These are phyloP conservation scores for Plumapathes pennacea DNA, from an alignment of 92 coral and sea anemone species.

Conservation along the genomic window DNA sequence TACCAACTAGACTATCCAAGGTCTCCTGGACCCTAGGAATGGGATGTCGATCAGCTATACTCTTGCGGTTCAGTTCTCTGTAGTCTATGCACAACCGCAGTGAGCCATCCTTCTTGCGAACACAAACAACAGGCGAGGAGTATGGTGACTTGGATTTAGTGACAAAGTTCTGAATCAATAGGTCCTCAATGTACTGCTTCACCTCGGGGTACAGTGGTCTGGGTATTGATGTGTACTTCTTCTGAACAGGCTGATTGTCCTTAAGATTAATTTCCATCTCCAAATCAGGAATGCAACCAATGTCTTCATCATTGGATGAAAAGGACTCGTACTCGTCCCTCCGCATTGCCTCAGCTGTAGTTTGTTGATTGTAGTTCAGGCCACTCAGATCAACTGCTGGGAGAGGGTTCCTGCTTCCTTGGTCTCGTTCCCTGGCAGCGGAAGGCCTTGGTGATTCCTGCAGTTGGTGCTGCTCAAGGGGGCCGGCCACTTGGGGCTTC, in stretches of 20 bases:
- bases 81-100: conserved; percentile 41
- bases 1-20: conserved; percentile 26
- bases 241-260: conserved; percentile 16
- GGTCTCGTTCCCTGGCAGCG: too few species aligned
- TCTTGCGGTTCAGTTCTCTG: conserved; percentile 37
- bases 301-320: conserved; percentile 32
- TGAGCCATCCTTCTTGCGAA: conserved; percentile 31
- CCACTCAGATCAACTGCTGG: too few species aligned
- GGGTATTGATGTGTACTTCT: conserved; percentile 19
- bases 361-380: too few species aligned
- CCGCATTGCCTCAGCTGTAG: conserved; percentile 9
- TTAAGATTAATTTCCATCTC: conserved; percentile 24
- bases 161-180: conserved; percentile 33
- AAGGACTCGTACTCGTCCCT: conserved; percentile 46
- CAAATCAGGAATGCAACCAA: conserved; percentile 38
- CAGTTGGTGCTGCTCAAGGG: too few species aligned
- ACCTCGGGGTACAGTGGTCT: conserved; percentile 40
- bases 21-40: conserved; percentile 48
- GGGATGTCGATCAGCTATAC: conserved; percentile 33
- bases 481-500: too few species aligned
- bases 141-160: conserved; percentile 40
- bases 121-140: conserved; percentile 39
- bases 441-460: too few species aligned
- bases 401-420: too few species aligned
- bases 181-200: conserved; percentile 39